phyloP scores from a whole-genome alignment of 2,113 vertebrate species.

The Galbula dea region DNA sequence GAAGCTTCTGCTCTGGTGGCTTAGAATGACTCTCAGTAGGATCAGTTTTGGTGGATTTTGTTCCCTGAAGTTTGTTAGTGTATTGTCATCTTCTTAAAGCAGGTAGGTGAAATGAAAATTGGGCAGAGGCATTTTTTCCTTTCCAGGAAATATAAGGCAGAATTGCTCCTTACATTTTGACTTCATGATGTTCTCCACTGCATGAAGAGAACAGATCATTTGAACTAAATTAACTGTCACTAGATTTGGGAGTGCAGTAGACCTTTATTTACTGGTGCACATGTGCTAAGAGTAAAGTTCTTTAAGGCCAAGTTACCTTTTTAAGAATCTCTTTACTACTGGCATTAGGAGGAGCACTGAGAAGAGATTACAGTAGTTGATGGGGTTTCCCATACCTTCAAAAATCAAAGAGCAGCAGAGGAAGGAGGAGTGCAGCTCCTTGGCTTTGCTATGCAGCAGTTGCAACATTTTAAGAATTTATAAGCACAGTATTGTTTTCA shows the following conservation, averaged over 20 bases:
- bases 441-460: not conserved
- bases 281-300: not conserved
- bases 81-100: not conserved
- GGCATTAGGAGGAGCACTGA: not conserved
- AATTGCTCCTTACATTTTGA: not conserved
- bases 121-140: not conserved
- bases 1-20: not conserved
- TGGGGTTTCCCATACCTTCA: not conserved
- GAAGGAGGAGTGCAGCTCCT: not conserved
- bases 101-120: not conserved
- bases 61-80: not conserved
- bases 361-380: not conserved
- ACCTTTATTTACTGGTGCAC: not conserved
- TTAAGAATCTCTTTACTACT: not conserved
- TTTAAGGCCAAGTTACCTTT: not conserved
- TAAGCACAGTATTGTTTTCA: not conserved
- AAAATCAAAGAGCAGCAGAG: not conserved
- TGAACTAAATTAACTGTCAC: not conserved
- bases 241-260: not conserved
- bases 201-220: not conserved
- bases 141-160: not conserved
- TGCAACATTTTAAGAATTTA: not conserved
- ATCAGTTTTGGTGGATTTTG: not conserved
- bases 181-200: not conserved
- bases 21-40: not conserved